Conservation (phyloP, 2,888 invertebrate species). For the Parnassius mnemosyne region DNA sequence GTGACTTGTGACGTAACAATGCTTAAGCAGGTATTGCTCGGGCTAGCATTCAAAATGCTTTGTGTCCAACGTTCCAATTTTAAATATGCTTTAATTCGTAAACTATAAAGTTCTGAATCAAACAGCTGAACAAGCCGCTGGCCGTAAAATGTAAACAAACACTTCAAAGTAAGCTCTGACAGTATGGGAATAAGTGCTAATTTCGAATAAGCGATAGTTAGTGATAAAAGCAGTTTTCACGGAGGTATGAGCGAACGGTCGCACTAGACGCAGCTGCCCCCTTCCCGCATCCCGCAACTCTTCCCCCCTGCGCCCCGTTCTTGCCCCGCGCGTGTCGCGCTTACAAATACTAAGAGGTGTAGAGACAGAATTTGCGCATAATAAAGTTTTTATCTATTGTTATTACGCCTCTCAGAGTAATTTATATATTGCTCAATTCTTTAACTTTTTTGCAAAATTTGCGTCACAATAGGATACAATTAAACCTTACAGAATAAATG, state of each 20-base stretch:
- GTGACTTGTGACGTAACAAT: conserved; percentile 11
- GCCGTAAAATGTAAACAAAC: neutral
- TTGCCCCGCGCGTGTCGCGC: conserved; percentile 72
- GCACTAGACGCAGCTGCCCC: conserved; percentile 75
- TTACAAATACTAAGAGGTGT: conserved; percentile 45
- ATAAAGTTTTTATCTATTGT: neutral
- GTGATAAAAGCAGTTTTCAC: conserved; percentile 69
- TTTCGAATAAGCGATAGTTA: conserved; percentile 39
- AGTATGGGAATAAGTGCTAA: rapidly evolving
- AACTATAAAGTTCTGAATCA: conserved; percentile 23
- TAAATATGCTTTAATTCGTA: conserved; percentile 23
- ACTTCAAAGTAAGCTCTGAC: conserved; percentile 17
- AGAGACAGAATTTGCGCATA: conserved; percentile 13
- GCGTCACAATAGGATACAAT: no score
- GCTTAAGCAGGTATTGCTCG: conserved; percentile 8
- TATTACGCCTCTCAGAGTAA: no score
- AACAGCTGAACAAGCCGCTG: neutral
- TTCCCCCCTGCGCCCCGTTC: conserved; percentile 42
- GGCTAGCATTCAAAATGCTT: conserved; percentile 35
- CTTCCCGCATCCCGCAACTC: conserved; percentile 42
- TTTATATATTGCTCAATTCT: no score
- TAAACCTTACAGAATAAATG: no score
- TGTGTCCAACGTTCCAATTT: conserved; percentile 26
- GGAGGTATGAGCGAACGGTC: conserved; percentile 60
- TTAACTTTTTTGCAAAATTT: no score